Evolutionary conservation across 2,797 vertebrate species (phyloP), one percentile per base, ranked within the genome.

Genomic region (Oryzias sinensis): DNA sequence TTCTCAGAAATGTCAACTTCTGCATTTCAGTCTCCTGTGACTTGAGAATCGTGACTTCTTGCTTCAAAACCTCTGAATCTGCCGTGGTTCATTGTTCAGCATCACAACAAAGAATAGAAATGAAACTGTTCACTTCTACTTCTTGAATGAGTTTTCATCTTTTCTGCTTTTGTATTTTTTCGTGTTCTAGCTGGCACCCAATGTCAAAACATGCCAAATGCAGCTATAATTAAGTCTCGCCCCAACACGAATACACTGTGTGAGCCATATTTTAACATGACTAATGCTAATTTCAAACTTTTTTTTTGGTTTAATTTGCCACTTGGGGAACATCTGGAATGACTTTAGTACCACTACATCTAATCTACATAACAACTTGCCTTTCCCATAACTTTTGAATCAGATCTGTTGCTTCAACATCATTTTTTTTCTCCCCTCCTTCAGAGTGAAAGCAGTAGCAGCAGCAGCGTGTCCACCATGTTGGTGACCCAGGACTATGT

Each of bases 401-500:
- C 20, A 22, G 20, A 22, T 22, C 20, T 22, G 20, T 52, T 4
- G 18, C 5, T 18, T 43, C 15, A 14, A 44, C 15, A 4, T 56
- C 40, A 20, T 56, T 6, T 43, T 66, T 22, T 59, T 18, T 60
- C 49, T 22, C 58, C 8, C 55, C 49, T 59, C 61, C 14, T 18
- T 46, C 91, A 98, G 97, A 98, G 96, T 98, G 96, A 98, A 97
- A 97, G 95, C 90, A 98, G 96, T 94, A 98, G 95, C 94, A 97
- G 95, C 93, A 98, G 95, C 94, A 97, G 93, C 92, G 94, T 97
- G 92, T 97, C 96, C 94, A 97, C 97, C 93, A 99, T 99, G 97
- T 91, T 99, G 94, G 97, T 99, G 94, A 98, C 97, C 86, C 97
- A 98, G 92, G 97, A 99, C 94, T 99, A 98, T 81, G 96, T 94